Conservation (phyloP, 2,888 invertebrate genomes). For the Amphiduros pacificus region DNA sequence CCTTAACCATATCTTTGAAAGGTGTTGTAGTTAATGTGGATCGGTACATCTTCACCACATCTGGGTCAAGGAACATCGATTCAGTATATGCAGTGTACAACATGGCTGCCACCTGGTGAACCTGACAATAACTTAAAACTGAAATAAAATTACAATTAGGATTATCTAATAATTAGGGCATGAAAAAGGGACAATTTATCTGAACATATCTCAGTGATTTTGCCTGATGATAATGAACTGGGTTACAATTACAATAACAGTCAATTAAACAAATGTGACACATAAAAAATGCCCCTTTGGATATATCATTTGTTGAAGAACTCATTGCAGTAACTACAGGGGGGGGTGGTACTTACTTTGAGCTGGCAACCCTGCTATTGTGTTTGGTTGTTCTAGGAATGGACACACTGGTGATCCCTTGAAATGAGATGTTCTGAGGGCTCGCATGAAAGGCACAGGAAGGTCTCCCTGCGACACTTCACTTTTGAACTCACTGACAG, state of each 20-base stretch:
- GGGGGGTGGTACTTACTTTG: not conserved
- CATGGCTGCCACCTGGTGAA: not conserved
- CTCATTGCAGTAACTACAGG: no score
- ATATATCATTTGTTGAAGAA: no score
- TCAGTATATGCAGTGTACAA: not conserved
- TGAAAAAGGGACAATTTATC: no score
- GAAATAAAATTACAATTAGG: no score
- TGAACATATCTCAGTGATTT: no score
- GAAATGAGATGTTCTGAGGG: not conserved
- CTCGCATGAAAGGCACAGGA: not conserved
- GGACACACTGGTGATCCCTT: not conserved
- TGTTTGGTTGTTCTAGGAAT: not conserved
- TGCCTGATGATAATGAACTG: no score
- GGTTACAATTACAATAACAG: no score
- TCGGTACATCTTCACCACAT: not conserved
- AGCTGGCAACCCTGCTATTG: not conserved
- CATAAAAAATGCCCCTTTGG: not conserved
- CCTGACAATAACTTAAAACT: not conserved
- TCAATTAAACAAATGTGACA: no score
- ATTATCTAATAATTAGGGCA: no score
- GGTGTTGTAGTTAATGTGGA: not conserved
- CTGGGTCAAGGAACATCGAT: not conserved
- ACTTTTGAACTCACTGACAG: not conserved
- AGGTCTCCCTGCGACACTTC: not conserved
- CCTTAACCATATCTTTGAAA: no score